Base-by-base conservation (phyloP, 1,140 invertebrate species). In the Phortica variegata region DNA sequence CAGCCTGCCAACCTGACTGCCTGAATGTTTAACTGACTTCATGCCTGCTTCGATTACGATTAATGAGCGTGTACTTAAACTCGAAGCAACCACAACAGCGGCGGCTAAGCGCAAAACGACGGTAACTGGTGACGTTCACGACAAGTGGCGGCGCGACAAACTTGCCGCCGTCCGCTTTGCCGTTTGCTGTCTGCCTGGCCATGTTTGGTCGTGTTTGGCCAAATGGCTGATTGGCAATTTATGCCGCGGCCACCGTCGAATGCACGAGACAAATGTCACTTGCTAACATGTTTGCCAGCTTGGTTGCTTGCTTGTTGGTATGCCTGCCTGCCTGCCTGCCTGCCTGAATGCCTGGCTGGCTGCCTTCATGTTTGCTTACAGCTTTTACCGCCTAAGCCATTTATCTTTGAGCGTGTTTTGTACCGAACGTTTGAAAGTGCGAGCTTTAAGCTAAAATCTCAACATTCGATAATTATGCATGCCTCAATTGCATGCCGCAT, bases 141-240 rank as follows among this genome's bases (percentile, higher is more conserved):
- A 26, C 23, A 26, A 26, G n/a, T n/a, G 23, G 10, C 23, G 5
- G 5, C 5, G 10, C 10, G 23, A 26, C 23, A 26, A 26, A 6
- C 10, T 10, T 26, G 23, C 23, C 10, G 23, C 23, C 10, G 5
- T n/a, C n/a, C n/a, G n/a, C n/a, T n/a, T n/a, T n/a, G n/a, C n/a
- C n/a, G n/a, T n/a, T n/a, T n/a, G n/a, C n/a, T n/a, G n/a, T n/a
- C n/a, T n/a, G n/a, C n/a, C n/a, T n/a, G n/a, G n/a, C n/a, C n/a
- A n/a, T n/a, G n/a, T n/a, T n/a, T n/a, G n/a, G n/a, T n/a, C n/a
- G n/a, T n/a, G n/a, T n/a, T n/a, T n/a, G n/a, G 51, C 58, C 63
- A 53, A 45, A 50, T 54, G 56, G 56, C 63, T 68, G 63, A 68
- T 68, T 68, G 63, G 54, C 63, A 68, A 68, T 68, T 68, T 66